Evolutionary conservation across 92 coral and sea anemone species (phyloP).

Genomic region (Phymanthus crucifer): DNA sequence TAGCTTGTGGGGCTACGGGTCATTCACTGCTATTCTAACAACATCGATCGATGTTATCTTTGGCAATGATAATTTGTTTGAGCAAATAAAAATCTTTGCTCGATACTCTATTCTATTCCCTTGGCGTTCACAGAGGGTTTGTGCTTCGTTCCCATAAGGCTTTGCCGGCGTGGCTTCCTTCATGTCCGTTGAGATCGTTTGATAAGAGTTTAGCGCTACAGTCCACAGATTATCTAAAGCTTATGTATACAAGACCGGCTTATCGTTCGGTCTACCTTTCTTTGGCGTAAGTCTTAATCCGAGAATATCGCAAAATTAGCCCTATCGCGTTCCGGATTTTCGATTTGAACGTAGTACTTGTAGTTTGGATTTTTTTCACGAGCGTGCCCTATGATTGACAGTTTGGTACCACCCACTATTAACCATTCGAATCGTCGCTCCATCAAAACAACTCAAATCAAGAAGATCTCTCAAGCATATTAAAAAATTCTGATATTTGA

Average conservation of each 20-base stretch:
- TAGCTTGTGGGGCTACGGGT: too few relatives aligned
- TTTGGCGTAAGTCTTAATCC: not conserved
- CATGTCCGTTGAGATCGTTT: too few relatives aligned
- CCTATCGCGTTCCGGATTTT: not conserved
- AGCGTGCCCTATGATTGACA: not conserved
- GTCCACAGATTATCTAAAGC: not conserved
- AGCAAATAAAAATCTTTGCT: too few relatives aligned
- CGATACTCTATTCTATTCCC: too few relatives aligned
- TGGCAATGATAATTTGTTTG: too few relatives aligned
- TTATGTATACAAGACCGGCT: not conserved
- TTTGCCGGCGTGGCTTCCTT: too few relatives aligned
- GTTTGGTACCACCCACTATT: not conserved
- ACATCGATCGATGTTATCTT: too few relatives aligned
- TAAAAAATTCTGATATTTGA: not conserved
- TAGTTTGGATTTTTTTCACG: too few relatives aligned
- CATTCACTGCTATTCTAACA: too few relatives aligned
- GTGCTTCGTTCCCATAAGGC: too few relatives aligned
- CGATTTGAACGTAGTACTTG: too few relatives aligned
- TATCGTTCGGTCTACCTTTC: not conserved
- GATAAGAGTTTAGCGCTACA: not conserved
- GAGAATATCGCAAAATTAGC: not conserved
- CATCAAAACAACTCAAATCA: not conserved
- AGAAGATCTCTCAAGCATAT: not conserved
- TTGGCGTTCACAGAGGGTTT: too few relatives aligned
- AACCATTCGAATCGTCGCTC: not conserved